These are phyloP conservation scores for Muricea muricata DNA, from an alignment of 92 coral and sea anemone species.

Conservation along the genomic window DNA sequence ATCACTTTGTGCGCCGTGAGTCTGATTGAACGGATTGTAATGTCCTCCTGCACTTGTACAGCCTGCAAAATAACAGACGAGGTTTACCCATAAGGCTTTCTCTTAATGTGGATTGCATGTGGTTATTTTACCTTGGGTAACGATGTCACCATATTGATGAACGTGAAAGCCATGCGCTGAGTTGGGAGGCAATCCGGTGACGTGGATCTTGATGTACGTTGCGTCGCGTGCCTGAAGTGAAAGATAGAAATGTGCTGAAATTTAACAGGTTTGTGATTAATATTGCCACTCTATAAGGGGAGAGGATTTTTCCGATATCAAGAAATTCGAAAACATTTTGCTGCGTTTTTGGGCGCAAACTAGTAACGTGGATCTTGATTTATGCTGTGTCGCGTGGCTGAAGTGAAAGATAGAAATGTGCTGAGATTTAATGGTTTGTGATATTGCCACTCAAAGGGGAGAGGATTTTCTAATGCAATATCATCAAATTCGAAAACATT, in stretches of 20 bases:
- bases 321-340: slow-evolving; percentile 57
- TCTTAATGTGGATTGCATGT: background rate
- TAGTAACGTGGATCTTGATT: slow-evolving; percentile 14
- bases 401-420: background rate
- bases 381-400: background rate
- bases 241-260: background rate
- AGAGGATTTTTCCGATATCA: too few species aligned
- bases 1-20: slow-evolving; percentile 51
- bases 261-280: too few species aligned
- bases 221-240: background rate
- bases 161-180: slow-evolving; percentile 60
- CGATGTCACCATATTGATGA: slow-evolving; percentile 46
- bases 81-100: background rate
- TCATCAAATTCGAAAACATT: slow-evolving; percentile 53
- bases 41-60: slow-evolving; percentile 57
- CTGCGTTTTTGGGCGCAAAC: slow-evolving; percentile 43
- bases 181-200: slow-evolving; percentile 39
- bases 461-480: too few species aligned
- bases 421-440: too few species aligned
- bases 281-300: too few species aligned
- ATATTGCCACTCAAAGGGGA: too few species aligned
- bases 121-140: slow-evolving; percentile 29
- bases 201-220: slow-evolving; percentile 20
- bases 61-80: background rate
- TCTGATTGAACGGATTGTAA: slow-evolving; percentile 49